Evolutionary conservation across 2,888 invertebrate species (phyloP).

Genomic region (Odontocerum albicorne): DNA sequence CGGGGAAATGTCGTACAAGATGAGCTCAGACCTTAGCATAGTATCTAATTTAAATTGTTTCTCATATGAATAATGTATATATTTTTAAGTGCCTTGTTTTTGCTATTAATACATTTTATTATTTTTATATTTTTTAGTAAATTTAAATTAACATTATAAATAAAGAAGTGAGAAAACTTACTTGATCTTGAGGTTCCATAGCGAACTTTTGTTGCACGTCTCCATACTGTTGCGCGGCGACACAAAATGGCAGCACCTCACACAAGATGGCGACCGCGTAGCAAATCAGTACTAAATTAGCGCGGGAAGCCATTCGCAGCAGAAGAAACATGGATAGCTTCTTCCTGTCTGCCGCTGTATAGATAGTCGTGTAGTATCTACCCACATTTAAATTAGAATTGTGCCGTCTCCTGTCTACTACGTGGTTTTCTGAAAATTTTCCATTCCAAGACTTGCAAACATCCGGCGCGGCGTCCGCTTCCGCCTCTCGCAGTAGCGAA

Average conservation of each 20-base stretch:
- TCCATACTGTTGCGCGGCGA: slow-evolving; percentile 16
- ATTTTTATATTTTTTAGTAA: no score
- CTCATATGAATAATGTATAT: no score
- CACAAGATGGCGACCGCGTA: slow-evolving; percentile 11
- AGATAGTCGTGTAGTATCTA: no score
- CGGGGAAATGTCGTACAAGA: no score
- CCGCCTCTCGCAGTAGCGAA: slow-evolving; percentile 19
- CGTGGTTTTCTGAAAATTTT: slow-evolving; percentile 1
- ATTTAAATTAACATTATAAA: not conserved
- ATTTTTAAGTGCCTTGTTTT: no score
- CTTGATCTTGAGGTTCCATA: slow-evolving; percentile 85
- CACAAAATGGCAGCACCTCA: not conserved
- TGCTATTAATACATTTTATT: no score
- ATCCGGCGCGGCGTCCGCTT: slow-evolving; percentile 26
- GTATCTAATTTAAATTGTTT: no score
- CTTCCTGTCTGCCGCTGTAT: slow-evolving; percentile 22
- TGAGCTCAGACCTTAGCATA: no score
- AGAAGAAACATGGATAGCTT: slow-evolving; percentile 34
- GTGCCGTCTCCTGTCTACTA: not conserved
- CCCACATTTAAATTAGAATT: not conserved
- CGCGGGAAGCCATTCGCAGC: slow-evolving; percentile 27
- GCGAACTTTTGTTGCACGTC: slow-evolving; percentile 73
- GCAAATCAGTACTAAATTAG: slow-evolving; percentile 11
- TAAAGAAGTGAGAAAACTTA: slow-evolving; percentile 38
- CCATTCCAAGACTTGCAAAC: slow-evolving; percentile 5